A percentile compares a stretch with the other conserved stretches of the same genome.
Conservation (phyloP, 2,797 vertebrate genomes). For the Mormyrus proboscirostris region DNA sequence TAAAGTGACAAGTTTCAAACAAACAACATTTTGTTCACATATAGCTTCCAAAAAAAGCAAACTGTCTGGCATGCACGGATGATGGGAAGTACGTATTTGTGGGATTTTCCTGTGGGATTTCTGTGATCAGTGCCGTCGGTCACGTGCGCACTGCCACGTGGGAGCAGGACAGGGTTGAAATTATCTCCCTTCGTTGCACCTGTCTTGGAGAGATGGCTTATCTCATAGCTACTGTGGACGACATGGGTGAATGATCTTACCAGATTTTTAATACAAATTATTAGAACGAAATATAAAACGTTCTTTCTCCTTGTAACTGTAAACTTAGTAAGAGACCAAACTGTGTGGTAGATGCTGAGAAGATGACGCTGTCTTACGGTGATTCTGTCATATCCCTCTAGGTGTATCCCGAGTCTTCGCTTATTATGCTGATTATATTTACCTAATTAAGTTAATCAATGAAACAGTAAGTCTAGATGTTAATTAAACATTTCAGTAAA, state of each 20-base stretch:
- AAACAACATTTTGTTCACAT: neutral
- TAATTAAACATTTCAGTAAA: neutral
- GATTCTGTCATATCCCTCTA: conserved; percentile 41
- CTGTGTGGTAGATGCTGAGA: neutral
- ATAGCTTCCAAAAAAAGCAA: conserved; percentile 62
- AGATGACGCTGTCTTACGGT: neutral
- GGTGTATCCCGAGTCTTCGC: conserved; percentile 71
- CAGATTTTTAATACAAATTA: neutral
- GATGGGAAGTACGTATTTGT: conserved; percentile 66
- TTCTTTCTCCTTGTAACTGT: neutral
- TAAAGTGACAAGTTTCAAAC: neutral
- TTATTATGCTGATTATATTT: conserved; percentile 56
- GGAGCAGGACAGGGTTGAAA: conserved; percentile 60
- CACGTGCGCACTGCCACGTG: conserved; percentile 49
- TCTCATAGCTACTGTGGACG: conserved; percentile 70
- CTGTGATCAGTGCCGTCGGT: conserved; percentile 54
- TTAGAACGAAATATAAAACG: neutral
- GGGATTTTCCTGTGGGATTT: conserved; percentile 64
- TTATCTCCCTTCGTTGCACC: conserved; percentile 60
- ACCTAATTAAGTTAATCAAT: conserved; percentile 69
- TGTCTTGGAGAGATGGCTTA: conserved; percentile 49
- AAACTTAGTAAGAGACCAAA: neutral
- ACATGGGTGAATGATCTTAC: conserved; percentile 64
- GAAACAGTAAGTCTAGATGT: conserved; percentile 58
- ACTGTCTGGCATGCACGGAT: conserved; percentile 61